These are phyloP conservation scores for Syngnathoides biaculeatus DNA, from an alignment of 2,113 vertebrate species.

Conservation along the genomic window DNA sequence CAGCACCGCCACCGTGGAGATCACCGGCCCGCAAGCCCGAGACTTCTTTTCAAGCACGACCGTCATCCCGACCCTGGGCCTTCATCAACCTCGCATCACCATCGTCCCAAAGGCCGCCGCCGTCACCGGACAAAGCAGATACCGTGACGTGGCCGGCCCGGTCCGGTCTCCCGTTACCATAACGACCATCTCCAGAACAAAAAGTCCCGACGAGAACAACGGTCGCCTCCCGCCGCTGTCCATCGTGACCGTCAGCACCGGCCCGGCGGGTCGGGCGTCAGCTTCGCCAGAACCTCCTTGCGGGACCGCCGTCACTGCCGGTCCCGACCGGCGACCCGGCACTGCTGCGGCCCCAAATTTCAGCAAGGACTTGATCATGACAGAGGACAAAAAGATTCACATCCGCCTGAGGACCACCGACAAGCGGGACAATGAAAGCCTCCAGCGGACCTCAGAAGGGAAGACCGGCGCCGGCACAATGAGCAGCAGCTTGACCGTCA, in stretches of 20 bases:
- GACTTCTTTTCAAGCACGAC: conserved; percentile 94
- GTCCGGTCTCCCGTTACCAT: conserved; percentile 89
- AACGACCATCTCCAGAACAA: conserved; percentile 86
- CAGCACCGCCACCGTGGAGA: conserved; percentile 91
- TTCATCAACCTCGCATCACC: conserved; percentile 90
- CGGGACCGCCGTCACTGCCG: conserved; percentile 73
- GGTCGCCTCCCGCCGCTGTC: conserved; percentile 82
- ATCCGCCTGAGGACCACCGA: conserved; percentile 88
- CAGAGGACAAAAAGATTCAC: conserved; percentile 97
- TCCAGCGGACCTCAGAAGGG: conserved; percentile 62
- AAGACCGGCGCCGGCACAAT: conserved; percentile 77
- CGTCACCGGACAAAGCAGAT: conserved; percentile 70
- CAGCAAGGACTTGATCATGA: conserved; percentile 87
- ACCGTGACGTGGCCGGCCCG: conserved; percentile 62
- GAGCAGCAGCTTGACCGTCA: conserved; percentile 94
- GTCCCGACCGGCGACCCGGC: conserved; percentile 81
- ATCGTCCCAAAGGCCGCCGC: conserved; percentile 85
- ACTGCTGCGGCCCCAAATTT: conserved; percentile 75
- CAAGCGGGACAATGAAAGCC: conserved; percentile 75
- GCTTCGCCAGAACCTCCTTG: conserved; percentile 77
- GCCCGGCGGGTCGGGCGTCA: conserved; percentile 73
- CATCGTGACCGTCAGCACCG: conserved; percentile 86
- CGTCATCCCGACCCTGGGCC: conserved; percentile 90
- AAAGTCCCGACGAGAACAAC: conserved; percentile 71
- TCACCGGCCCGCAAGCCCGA: conserved; percentile 85